Percentiles rank a stretch among this genome's conserved stretches.
Conservation (phyloP, 1,140 invertebrate species). For the Aphelinus certus region DNA sequence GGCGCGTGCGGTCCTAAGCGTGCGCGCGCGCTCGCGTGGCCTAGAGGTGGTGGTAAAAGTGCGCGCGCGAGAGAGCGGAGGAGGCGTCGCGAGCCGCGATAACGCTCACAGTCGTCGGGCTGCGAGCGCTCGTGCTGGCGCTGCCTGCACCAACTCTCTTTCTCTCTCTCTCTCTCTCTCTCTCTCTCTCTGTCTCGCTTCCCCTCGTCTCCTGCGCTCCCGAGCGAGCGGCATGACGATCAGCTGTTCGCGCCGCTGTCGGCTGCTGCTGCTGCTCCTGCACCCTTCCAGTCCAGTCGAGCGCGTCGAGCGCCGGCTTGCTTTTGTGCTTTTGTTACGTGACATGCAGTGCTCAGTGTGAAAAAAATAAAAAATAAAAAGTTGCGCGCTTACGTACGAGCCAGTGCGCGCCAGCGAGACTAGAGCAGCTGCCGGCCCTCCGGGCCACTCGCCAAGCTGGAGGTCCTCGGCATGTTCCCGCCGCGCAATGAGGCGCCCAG, state of each 20-base stretch:
- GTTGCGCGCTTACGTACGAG: too few species aligned
- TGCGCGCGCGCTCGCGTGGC: constrained; percentile 17
- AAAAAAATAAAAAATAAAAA: background rate
- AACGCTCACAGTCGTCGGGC: constrained; percentile 9
- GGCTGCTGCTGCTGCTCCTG: constrained; percentile 25
- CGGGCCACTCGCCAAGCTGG: constrained; percentile 55
- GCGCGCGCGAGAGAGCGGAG: background rate
- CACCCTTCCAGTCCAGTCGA: background rate
- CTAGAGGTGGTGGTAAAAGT: constrained; percentile 32
- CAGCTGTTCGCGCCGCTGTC: constrained; percentile 43
- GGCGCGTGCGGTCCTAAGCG: background rate
- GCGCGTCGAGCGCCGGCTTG: background rate
- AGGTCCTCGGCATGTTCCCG: constrained; percentile 65
- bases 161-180: constrained; percentile 16
- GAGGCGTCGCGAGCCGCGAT: constrained; percentile 18
- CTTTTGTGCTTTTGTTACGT: background rate
- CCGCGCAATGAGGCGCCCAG: constrained; percentile 63
- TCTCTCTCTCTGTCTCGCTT: background rate
- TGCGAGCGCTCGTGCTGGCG: constrained; percentile 16
- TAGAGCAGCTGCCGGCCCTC: too few species aligned
- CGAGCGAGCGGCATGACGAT: constrained; percentile 44
- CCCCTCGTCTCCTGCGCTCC: constrained; percentile 23
- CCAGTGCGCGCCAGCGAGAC: too few species aligned
- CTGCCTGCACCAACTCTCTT: constrained; percentile 9
- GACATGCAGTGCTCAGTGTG: background rate